A percentile compares a stretch with the other conserved stretches of the same genome.
Conservation (phyloP, 2,888 invertebrate species). For the Tryphoninae sp. region DNA sequence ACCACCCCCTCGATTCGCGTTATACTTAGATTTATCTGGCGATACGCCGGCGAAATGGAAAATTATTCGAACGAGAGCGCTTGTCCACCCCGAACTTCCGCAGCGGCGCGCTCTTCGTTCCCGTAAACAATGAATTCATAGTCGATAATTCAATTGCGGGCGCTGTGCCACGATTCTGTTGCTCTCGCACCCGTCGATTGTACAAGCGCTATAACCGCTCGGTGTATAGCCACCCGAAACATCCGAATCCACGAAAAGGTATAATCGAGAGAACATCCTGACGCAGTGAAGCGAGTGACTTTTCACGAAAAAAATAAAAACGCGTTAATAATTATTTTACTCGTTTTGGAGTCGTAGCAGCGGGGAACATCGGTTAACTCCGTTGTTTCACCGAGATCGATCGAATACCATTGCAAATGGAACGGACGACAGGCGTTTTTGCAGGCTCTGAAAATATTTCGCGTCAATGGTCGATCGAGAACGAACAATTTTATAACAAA, state of each 20-base stretch:
- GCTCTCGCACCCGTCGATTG: conserved; percentile 42
- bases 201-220: conserved; percentile 7
- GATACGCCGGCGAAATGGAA: conserved; percentile 61
- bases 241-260: conserved; percentile 45
- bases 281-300: conserved; percentile 29
- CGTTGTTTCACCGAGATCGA: conserved; percentile 10
- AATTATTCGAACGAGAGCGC: conserved; percentile 62
- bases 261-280: conserved; percentile 45
- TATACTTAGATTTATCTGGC: conserved; percentile 63
- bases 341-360: background rate
- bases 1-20: conserved; percentile 39
- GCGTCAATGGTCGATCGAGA: no score
- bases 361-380: conserved; percentile 9
- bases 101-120: conserved; percentile 47
- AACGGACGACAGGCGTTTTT: background rate
- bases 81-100: conserved; percentile 62
- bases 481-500: no score
- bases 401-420: background rate
- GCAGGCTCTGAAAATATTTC: background rate
- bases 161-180: conserved; percentile 55
- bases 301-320: conserved; percentile 18
- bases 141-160: conserved; percentile 64
- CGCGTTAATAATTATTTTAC: background rate
- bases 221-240: conserved; percentile 35
- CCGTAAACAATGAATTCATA: conserved; percentile 64